Evolutionary conservation across 2,797 vertebrate species (phyloP).

Genomic region (Phrynocephalus guinanensis): DNA sequence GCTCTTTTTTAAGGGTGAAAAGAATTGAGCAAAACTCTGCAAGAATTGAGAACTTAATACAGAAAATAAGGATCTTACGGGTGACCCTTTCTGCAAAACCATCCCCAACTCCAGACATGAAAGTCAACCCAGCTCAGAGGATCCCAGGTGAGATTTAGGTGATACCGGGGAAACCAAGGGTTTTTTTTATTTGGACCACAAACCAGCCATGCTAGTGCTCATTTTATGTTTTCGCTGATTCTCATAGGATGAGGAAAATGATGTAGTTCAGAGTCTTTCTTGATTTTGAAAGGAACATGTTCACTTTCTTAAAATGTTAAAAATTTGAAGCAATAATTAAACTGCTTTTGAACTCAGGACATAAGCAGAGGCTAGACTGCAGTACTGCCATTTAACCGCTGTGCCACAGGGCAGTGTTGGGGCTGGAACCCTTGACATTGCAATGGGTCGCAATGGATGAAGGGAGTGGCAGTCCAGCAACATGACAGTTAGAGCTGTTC

Average conservation of each 20-base stretch:
- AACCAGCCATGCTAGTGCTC: neutral
- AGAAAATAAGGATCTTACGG: conserved; percentile 62
- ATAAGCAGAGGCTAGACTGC: too few species aligned
- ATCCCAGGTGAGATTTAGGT: conserved; percentile 75
- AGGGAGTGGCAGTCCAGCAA: too few species aligned
- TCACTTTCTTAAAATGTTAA: too few species aligned
- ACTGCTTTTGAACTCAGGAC: too few species aligned
- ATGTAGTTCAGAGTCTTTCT: neutral
- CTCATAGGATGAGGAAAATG: too few species aligned
- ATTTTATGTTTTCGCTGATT: neutral
- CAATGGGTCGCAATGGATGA: too few species aligned
- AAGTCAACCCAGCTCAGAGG: conserved; percentile 53
- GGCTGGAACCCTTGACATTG: too few species aligned
- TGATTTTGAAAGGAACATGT: neutral
- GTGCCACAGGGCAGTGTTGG: too few species aligned
- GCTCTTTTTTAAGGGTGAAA: conserved; percentile 71
- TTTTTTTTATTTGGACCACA: neutral
- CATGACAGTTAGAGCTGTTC: too few species aligned
- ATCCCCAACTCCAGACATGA: conserved; percentile 10
- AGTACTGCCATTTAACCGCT: too few species aligned
- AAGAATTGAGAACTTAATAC: conserved; percentile 71
- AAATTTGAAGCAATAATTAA: too few species aligned
- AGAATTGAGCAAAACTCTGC: conserved; percentile 76
- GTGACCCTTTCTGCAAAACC: conserved; percentile 20
- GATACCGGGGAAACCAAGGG: neutral